Evolutionary conservation across 2,113 vertebrate genomes (phyloP), one percentile per base, ranked within the genome.

Genomic region (Microtus ochrogaster): DNA sequence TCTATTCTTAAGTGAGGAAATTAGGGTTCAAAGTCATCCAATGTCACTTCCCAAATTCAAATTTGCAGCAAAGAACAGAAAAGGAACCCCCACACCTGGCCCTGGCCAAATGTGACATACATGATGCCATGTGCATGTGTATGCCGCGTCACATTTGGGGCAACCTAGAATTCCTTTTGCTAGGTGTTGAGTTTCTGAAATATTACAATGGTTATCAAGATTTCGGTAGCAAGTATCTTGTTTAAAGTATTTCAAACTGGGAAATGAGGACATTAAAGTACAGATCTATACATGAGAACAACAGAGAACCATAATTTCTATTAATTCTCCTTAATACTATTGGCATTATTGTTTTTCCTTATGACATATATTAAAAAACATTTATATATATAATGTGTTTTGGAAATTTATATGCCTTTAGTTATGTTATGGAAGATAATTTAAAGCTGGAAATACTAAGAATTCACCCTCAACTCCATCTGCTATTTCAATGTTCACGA

Each of bases 181-280:
- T 94, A 68, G 89, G 63, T 73, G 22, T 28, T 81, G 21, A 85
- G 65, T 22, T 95, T 89, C 94, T 72, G 68, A 91, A 52, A 63
- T 74, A 86, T 16, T 73, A 1, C 63, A 73, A 28, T 21, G 21
- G 24, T 10, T 33, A 90, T 49, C 4, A 74, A 89, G 26, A 81
- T 90, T 76, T 96, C 63, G 16, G 4, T 94, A 91, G 79, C 4
- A 47, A 66, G 8, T 77, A 4, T 73, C 77, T 90, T 61, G n/a
- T 65, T 92, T 82, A 95, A 92, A 63, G 11, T 12, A 49, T 66
- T 90, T 21, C 63, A 84, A 52, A n/a, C 7, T 26, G 30, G 49
- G 58, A 30, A 68, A 21, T 12, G 78, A 89, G 28, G 41, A 21
- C 12, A 74, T 76, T 72, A 58, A 89, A 84, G 68, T 85, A 22